phyloP scores from a whole-genome alignment of 1,140 invertebrate species.

The Ericerus pela region DNA sequence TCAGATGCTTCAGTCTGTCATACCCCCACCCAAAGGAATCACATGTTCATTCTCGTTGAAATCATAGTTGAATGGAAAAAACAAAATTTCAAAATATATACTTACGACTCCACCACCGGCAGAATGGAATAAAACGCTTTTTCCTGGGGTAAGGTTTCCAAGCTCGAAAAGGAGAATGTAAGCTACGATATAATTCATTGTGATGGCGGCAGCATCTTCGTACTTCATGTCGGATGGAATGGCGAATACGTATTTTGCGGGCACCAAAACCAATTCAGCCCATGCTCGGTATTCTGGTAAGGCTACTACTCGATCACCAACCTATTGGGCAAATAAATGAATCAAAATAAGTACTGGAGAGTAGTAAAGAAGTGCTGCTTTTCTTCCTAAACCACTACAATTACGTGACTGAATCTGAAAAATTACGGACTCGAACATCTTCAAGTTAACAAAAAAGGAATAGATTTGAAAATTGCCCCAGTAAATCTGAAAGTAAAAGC shows the following conservation, averaged over 20 bases:
- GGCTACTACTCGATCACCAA: constrained; percentile 71
- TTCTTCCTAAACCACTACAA: too few species aligned
- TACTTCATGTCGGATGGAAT: constrained; percentile 60
- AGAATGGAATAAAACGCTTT: constrained; percentile 68
- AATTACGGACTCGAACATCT: too few species aligned
- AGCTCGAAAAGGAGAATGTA: constrained; percentile 74
- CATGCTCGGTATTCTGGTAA: constrained; percentile 69
- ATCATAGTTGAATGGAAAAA: neutral
- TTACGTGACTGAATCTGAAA: too few species aligned
- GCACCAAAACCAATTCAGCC: constrained; percentile 66
- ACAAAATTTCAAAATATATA: constrained; percentile 27
- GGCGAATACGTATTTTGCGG: constrained; percentile 60
- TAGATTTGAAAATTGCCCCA: too few species aligned
- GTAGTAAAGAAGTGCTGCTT: too few species aligned
- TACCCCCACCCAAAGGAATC: too few species aligned
- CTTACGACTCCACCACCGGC: constrained; percentile 79
- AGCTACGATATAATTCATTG: constrained; percentile 73
- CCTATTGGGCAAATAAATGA: constrained; percentile 35
- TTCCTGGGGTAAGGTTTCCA: constrained; percentile 56
- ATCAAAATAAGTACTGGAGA: too few species aligned
- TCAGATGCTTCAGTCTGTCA: too few species aligned
- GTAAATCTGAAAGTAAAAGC: too few species aligned
- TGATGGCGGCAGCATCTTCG: constrained; percentile 63
- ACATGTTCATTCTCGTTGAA: too few species aligned
- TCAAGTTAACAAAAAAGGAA: too few species aligned